Evolutionary conservation across 2,888 invertebrate species (phyloP).

Genomic region (Lymantria dispar): DNA sequence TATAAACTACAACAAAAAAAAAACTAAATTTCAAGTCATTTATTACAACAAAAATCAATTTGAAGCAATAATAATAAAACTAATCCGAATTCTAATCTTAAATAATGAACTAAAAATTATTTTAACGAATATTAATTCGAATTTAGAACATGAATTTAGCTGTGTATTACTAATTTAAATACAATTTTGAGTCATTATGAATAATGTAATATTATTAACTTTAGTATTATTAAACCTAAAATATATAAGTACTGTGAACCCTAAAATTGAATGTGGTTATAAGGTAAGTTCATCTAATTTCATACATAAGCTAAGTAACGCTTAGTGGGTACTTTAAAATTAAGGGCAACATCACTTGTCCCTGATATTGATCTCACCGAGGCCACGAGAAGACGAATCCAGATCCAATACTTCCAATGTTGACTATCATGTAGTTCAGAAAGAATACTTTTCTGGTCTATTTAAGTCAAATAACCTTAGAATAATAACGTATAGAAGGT

Average conservation of each 20-base stretch:
- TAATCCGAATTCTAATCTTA: not conserved
- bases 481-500: too few relatives aligned
- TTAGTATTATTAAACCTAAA: slow-evolving; percentile 15
- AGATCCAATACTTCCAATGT: too few relatives aligned
- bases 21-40: too few relatives aligned
- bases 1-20: not conserved
- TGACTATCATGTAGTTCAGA: too few relatives aligned
- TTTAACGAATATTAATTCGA: slow-evolving; percentile 1
- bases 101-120: slow-evolving; percentile 5
- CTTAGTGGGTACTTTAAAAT: too few relatives aligned
- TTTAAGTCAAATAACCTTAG: too few relatives aligned
- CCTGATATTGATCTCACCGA: too few relatives aligned
- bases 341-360: too few relatives aligned
- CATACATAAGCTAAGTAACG: too few relatives aligned
- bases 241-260: slow-evolving; percentile 25
- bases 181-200: not conserved
- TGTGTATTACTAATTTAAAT: not conserved
- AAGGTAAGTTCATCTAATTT: slow-evolving; percentile 42
- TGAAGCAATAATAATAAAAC: not conserved
- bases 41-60: not conserved
- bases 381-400: too few relatives aligned
- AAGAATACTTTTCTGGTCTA: too few relatives aligned
- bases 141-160: slow-evolving; percentile 8
- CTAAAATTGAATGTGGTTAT: slow-evolving; percentile 63
- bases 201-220: slow-evolving; percentile 6